phyloP scores from a whole-genome alignment of 2,888 invertebrate genomes.

The Zonitis immaculata region DNA sequence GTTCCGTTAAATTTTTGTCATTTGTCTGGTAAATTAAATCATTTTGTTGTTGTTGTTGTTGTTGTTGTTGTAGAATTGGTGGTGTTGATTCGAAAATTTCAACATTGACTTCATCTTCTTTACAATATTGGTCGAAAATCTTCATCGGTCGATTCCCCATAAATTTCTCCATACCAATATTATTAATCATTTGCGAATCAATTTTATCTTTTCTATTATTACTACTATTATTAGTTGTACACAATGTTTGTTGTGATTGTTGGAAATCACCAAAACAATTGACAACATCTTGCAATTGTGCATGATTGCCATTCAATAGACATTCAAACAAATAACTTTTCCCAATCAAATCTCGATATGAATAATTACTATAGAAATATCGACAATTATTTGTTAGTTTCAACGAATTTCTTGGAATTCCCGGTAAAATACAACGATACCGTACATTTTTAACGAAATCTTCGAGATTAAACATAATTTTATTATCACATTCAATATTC shows the following conservation, averaged over 20 bases:
- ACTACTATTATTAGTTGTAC: too few species aligned
- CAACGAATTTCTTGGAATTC: slow-evolving; percentile 3
- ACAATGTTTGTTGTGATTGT: background rate
- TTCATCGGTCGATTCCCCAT: slow-evolving; percentile 35
- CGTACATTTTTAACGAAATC: background rate
- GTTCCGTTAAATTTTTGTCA: slow-evolving; percentile 39
- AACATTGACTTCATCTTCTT: slow-evolving; percentile 41
- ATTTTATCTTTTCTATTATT: slow-evolving; percentile 14
- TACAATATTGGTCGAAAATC: slow-evolving; percentile 24
- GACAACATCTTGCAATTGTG: too few species aligned
- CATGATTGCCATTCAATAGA: too few species aligned
- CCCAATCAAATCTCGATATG: slow-evolving; percentile 3
- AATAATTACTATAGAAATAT: background rate
- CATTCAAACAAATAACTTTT: slow-evolving; percentile 14
- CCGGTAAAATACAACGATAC: background rate
- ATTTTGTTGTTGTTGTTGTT: slow-evolving; percentile 13
- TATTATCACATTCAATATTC: slow-evolving; percentile 7
- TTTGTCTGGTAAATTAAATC: slow-evolving; percentile 8
- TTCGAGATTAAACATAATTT: slow-evolving; percentile 7
- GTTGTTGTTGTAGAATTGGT: too few species aligned
- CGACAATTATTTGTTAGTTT: background rate
- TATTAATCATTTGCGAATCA: slow-evolving; percentile 25
- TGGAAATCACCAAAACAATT: too few species aligned
- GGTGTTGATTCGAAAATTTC: slow-evolving; percentile 41
- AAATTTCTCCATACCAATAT: slow-evolving; percentile 24